These are phyloP conservation scores for Xiphophorus couchianus DNA, from an alignment of 2,113 vertebrate genomes.

Conservation along the genomic window DNA sequence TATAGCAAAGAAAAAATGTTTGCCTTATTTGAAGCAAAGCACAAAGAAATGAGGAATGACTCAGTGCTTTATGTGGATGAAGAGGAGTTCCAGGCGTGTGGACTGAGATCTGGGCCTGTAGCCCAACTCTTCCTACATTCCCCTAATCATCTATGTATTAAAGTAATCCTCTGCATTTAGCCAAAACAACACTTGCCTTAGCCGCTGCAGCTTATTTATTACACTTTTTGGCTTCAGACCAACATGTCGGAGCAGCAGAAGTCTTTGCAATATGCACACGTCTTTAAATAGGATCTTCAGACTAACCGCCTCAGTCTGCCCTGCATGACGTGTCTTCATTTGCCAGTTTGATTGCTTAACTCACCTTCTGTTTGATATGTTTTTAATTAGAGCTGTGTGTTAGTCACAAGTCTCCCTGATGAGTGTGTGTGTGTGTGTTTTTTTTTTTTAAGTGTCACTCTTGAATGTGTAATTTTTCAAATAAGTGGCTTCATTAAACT, in stretches of 20 bases:
- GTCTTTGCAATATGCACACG: constrained; percentile 52
- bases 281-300: constrained; percentile 41
- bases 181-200: constrained; percentile 19
- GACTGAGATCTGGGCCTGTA: constrained; percentile 4
- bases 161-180: constrained; percentile 14
- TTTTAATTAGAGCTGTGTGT: constrained; percentile 21
- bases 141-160: constrained; percentile 9
- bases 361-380: constrained; percentile 28
- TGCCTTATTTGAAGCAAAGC: background rate
- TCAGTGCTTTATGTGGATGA: background rate
- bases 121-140: constrained; percentile 14
- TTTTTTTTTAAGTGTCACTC: background rate
- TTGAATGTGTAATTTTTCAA: constrained; percentile 16
- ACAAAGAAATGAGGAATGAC: background rate
- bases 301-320: constrained; percentile 30
- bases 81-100: background rate
- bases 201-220: constrained; percentile 12
- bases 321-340: constrained; percentile 2
- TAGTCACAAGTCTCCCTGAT: background rate
- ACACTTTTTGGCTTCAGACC: background rate
- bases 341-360: constrained; percentile 25
- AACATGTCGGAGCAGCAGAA: constrained; percentile 30
- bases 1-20: background rate
- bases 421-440: constrained; percentile 5
- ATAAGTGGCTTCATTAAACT: constrained; percentile 20